Evolutionary conservation across 1,140 invertebrate genomes (phyloP), one percentile per base, ranked within the genome.

Genomic region (Lineus longissimus): DNA sequence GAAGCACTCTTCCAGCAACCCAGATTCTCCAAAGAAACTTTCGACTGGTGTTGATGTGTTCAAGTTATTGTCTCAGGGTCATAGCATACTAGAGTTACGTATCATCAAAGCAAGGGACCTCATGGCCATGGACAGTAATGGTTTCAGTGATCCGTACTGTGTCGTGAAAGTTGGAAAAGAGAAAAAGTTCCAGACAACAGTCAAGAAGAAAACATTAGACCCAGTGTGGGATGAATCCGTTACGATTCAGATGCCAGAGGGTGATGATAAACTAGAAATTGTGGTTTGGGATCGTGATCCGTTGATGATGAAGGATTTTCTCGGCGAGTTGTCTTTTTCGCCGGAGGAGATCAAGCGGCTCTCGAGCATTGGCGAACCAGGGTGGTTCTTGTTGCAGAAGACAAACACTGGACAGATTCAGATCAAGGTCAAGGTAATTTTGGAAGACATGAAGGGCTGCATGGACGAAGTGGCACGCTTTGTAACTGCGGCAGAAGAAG

Each of bases 201-300:
- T 86, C 4, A 86, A 86, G 63, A 86, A 86, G 71, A 86, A 86
- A 64, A 86, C 85, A 0, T 68, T 86, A 55, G 83, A 84, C 69
- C 85, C 85, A 4, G 81, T 81, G 36, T 86, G 85, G 85, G 84
- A 86, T 66, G 85, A 86, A 66, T 83, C 77, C 62, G 82, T 84
- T 1, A 85, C 85, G 11, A 82, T 84, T 69, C 83, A 84, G 55
- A 69, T 86, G 25, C 84, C 81, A 15, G 76, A 79, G 62, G 70
- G 75, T 19, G 61, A 60, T 0, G 68, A 66, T 2, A 82, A 83
- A 68, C 72, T 86, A 43, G 82, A 85, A 64, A 80, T 86, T 61
- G 85, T 86, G 56, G 67, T 86, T 61, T 86, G 83, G 83, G 85
- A 86, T 78, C 83, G 85, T 61, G 85, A 86, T 76, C 77, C 78